Percentiles rank a stretch among this genome's conserved stretches.
phyloP scores from a whole-genome alignment of 2,113 vertebrate genomes.

The Ramphastos sulfuratus region DNA sequence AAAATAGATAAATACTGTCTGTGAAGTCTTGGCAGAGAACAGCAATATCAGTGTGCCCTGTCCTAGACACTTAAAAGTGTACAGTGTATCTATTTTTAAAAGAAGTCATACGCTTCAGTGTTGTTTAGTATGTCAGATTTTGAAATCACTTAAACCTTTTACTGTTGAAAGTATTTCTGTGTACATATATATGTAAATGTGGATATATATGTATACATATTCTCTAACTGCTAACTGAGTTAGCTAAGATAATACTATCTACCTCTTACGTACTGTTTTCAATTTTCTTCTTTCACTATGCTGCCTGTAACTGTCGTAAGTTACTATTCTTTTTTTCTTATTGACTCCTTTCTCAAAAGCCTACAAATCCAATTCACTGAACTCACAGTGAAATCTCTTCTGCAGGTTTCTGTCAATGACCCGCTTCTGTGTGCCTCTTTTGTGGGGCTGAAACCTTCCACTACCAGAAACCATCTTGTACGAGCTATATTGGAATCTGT shows the following conservation, averaged over 20 bases:
- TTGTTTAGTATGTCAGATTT: neutral
- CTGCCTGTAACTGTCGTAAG: conserved; percentile 82
- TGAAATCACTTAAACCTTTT: neutral
- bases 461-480: conserved; percentile 89
- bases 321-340: conserved; percentile 56
- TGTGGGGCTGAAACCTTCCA: conserved; percentile 91
- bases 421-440: conserved; percentile 89
- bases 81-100: neutral
- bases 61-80: neutral
- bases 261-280: conserved; percentile 60
- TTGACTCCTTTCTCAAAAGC: conserved; percentile 20
- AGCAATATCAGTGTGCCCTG: neutral
- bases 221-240: neutral
- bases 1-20: neutral
- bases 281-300: conserved; percentile 73
- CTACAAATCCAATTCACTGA: neutral
- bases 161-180: neutral
- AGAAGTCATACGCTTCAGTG: neutral
- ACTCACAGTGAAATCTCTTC: conserved; percentile 9
- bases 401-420: conserved; percentile 88
- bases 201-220: too few relatives aligned
- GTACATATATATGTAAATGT: too few relatives aligned
- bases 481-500: conserved; percentile 93
- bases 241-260: neutral
- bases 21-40: neutral